These are phyloP conservation scores for Leiothrix lutea DNA, from an alignment of 2,113 vertebrate species.

Conservation along the genomic window DNA sequence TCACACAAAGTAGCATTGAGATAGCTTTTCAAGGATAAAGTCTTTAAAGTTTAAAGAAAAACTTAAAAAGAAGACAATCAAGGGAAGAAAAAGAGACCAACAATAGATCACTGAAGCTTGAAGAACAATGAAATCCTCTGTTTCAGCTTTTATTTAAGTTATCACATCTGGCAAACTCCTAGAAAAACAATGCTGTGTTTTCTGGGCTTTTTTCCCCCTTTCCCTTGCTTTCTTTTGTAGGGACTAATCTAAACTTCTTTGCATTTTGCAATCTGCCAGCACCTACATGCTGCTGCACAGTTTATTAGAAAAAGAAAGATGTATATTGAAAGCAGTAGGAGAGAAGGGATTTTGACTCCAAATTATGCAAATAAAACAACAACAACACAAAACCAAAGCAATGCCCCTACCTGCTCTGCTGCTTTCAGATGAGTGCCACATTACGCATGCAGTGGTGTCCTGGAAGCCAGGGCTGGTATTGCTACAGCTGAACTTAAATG, in stretches of 20 bases:
- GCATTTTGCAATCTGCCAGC: neutral
- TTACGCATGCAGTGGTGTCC: neutral
- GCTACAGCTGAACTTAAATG: neutral
- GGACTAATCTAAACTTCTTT: neutral
- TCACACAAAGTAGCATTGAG: neutral
- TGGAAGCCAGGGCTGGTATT: neutral
- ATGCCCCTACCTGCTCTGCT: neutral
- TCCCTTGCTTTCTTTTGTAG: neutral
- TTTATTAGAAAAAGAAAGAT: neutral
- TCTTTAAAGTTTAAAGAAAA: constrained; percentile 19
- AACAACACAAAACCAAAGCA: neutral
- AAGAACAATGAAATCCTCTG: constrained; percentile 10
- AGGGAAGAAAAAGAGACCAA: neutral
- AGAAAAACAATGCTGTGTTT: neutral
- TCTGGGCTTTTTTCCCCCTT: neutral
- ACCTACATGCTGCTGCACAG: neutral
- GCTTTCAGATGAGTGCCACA: neutral
- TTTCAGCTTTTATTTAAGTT: constrained; percentile 5
- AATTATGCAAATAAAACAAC: neutral
- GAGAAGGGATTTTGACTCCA: neutral
- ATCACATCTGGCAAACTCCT: neutral
- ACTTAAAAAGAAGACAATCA: neutral
- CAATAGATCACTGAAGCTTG: neutral
- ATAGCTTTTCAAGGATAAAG: neutral
- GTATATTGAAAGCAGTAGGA: neutral